Conservation (phyloP, 2,113 vertebrate genomes). For the Acinonyx jubatus region DNA sequence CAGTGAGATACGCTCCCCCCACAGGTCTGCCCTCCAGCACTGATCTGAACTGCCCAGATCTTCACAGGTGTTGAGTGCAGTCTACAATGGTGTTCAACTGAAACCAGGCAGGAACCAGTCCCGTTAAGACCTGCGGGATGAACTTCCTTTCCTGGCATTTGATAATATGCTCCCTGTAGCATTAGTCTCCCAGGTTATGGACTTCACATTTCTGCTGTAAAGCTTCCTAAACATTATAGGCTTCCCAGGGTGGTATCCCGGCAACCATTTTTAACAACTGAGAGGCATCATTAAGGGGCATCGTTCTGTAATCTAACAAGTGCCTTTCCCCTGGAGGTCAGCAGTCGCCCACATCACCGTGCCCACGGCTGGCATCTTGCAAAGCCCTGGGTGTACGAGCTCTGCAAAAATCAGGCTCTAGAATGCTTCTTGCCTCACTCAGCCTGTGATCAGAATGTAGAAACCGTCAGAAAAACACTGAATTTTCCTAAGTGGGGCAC, state of each 20-base stretch:
- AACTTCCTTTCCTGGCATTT: neutral
- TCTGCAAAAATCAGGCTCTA: neutral
- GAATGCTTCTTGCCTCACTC: neutral
- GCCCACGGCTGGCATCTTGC: neutral
- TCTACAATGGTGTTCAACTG: neutral
- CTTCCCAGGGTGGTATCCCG: too few relatives aligned
- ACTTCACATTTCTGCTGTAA: neutral
- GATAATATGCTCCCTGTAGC: neutral
- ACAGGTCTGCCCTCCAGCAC: accelerated
- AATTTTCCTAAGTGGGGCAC: neutral
- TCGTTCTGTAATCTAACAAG: neutral
- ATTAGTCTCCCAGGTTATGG: neutral
- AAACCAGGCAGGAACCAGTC: neutral
- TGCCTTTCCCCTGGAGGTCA: neutral
- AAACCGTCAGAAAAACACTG: neutral
- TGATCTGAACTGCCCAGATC: neutral
- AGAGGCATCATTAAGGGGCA: neutral
- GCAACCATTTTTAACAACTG: neutral
- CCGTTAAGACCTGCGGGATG: neutral
- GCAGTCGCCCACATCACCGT: neutral
- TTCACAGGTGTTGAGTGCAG: neutral
- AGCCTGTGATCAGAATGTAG: neutral
- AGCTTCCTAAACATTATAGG: neutral
- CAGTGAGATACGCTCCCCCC: accelerated
- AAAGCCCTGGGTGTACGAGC: neutral